Percentiles rank a stretch among this genome's conserved stretches.
Evolutionary conservation across 2,797 vertebrate species (phyloP).

Genomic region (Anniella stebbinsi): DNA sequence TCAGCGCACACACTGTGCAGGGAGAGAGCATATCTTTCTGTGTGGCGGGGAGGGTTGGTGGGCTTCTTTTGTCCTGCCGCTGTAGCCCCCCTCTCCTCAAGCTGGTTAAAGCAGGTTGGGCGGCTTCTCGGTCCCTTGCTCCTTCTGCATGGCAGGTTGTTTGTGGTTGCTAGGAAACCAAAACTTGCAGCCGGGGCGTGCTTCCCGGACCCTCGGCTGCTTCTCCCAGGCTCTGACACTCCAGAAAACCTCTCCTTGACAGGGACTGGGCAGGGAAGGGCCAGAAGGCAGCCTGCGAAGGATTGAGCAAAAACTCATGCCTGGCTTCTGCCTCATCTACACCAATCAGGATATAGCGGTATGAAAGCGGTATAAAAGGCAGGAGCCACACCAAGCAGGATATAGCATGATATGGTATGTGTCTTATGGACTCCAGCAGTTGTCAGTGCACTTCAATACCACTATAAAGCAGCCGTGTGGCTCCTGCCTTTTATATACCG

Average conservation of each 20-base stretch:
- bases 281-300: too few relatives aligned
- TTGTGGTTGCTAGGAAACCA: neutral
- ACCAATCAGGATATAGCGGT: too few relatives aligned
- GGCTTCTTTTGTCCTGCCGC: neutral
- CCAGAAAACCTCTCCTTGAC: neutral
- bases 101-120: rapidly evolving
- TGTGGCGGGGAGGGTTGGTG: neutral
- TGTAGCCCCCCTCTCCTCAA: rapidly evolving
- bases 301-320: too few relatives aligned
- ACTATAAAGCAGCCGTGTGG: too few relatives aligned
- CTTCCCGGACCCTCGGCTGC: neutral
- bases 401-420: too few relatives aligned
- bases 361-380: too few relatives aligned
- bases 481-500: too few relatives aligned
- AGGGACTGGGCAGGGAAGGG: neutral
- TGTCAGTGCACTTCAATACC: too few relatives aligned
- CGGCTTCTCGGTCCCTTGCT: rapidly evolving
- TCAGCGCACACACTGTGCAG: neutral
- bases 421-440: too few relatives aligned
- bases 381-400: too few relatives aligned
- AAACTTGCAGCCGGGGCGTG: neutral
- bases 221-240: neutral
- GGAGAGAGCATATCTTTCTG: neutral
- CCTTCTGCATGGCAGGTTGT: neutral
- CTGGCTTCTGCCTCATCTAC: too few relatives aligned